Base-by-base conservation (phyloP, 1,140 invertebrate species). In the Drosophila murphyi region DNA sequence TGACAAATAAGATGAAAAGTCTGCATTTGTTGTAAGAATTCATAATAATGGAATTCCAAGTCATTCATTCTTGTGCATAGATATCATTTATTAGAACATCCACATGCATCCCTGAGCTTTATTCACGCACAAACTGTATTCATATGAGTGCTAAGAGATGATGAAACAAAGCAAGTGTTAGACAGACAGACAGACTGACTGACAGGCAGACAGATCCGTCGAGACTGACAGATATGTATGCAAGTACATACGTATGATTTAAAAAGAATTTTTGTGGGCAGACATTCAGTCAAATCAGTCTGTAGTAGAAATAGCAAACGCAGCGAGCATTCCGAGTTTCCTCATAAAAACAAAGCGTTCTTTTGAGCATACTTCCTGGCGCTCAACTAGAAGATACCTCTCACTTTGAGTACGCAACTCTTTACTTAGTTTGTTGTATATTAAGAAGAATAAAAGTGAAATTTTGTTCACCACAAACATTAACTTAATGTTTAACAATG, bases 121-220 rank as follows among this genome's bases (percentile, higher is more conserved):
- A 80, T 82, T 88, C 85, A 87, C 83, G 80, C 83, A 87, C 80
- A 88, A 88, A 83, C 74, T 78, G 55, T 69, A 81, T 86, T 60
- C 74, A 80, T 80, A 73, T 68, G 72, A 67, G 56, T 80, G 77
- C 28, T 61, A 47, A 79, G 41, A 61, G 73, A 67, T 80, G 74
- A 77, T 80, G 69, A 77, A 81, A 85, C 81, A 85, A 80, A 85
- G 68, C 72, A 70, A 79, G 83, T 61, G 41, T 34, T 41, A 60
- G 62, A 67, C 61, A 51, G 70, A 50, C 72, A 76, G 48, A 34
- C 57, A 29, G 37, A 48, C 63, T 35, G 57, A 7, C 7, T 29
- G 32, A 20, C 20, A 39, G 28, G 2, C 69, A 73, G 61, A 41
- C 76, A 48, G 56, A 47, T 20, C 52, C 52, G 57, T 50, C 32